These are phyloP conservation scores for Tonatia bakeri DNA, from an alignment of 2,113 vertebrate species.

Conservation along the genomic window DNA sequence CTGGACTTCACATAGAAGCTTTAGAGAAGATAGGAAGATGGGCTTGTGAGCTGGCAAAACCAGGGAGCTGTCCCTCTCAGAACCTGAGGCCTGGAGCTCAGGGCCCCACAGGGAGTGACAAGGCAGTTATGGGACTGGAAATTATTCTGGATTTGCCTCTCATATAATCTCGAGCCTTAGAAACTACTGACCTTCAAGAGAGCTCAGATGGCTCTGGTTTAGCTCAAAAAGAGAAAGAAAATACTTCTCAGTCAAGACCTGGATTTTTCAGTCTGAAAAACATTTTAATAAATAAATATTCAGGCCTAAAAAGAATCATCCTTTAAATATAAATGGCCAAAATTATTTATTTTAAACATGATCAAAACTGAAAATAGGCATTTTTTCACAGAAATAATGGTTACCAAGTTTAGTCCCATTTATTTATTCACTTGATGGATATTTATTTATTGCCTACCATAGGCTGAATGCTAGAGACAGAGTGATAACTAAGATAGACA, in stretches of 20 bases:
- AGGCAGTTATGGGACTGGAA: not conserved
- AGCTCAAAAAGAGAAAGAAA: not conserved
- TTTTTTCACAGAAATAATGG: not conserved
- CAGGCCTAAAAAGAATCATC: not conserved
- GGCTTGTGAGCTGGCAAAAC: not conserved
- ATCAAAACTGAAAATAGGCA: slow-evolving; percentile 1
- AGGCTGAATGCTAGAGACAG: not conserved
- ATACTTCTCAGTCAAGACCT: not conserved
- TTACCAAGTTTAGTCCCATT: not conserved
- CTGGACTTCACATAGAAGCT: not conserved
- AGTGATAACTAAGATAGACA: not conserved
- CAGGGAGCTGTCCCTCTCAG: not conserved
- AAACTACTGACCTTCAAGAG: not conserved
- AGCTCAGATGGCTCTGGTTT: not conserved
- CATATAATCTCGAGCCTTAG: not conserved
- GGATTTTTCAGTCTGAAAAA: not conserved
- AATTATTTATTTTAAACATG: not conserved
- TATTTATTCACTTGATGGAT: not conserved
- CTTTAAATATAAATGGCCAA: not conserved
- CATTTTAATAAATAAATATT: not conserved
- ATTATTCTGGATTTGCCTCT: not conserved
- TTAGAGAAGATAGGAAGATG: not conserved
- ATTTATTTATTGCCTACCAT: not conserved
- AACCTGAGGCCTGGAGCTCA: not conserved
- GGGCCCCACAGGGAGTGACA: not conserved